phyloP scores from a whole-genome alignment of 2,888 invertebrate genomes.

The Sinodicranocentrus sp. region DNA sequence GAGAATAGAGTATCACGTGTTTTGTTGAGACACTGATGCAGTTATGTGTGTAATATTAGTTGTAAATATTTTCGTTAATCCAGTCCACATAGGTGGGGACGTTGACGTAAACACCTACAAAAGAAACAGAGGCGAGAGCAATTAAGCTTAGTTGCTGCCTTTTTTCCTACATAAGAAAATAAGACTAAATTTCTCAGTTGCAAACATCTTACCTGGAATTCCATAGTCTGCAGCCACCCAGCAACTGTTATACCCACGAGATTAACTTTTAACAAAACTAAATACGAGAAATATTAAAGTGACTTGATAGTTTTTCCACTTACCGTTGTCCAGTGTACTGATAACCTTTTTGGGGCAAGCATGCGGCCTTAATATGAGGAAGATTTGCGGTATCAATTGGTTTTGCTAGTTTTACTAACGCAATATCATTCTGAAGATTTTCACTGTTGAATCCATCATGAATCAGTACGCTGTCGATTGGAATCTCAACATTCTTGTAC shows the following conservation, averaged over 20 bases:
- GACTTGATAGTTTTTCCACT: neutral
- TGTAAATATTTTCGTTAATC: conserved; percentile 79
- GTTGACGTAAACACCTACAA: conserved; percentile 86
- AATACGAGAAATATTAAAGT: neutral
- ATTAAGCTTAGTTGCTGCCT: neutral
- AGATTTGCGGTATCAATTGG: conserved; percentile 78
- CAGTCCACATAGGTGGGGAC: conserved; percentile 84
- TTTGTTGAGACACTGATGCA: too few species aligned
- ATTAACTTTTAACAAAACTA: too few species aligned
- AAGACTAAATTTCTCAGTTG: too few species aligned
- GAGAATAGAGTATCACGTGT: neutral
- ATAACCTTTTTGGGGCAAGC: conserved; percentile 78
- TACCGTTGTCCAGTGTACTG: conserved; percentile 80
- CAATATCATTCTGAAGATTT: conserved; percentile 90
- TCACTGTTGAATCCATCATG: conserved; percentile 85
- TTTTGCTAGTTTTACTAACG: conserved; percentile 85
- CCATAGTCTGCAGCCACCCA: conserved; percentile 82
- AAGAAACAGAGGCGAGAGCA: neutral
- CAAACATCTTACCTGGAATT: conserved; percentile 80
- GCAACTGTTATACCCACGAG: conserved; percentile 76
- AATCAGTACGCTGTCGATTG: conserved; percentile 82
- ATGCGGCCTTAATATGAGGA: conserved; percentile 80
- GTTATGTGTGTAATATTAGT: neutral
- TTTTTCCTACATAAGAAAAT: neutral
- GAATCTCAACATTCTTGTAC: conserved; percentile 83